phyloP scores from a whole-genome alignment of 2,113 vertebrate species.

The Myrmecobius fasciatus region DNA sequence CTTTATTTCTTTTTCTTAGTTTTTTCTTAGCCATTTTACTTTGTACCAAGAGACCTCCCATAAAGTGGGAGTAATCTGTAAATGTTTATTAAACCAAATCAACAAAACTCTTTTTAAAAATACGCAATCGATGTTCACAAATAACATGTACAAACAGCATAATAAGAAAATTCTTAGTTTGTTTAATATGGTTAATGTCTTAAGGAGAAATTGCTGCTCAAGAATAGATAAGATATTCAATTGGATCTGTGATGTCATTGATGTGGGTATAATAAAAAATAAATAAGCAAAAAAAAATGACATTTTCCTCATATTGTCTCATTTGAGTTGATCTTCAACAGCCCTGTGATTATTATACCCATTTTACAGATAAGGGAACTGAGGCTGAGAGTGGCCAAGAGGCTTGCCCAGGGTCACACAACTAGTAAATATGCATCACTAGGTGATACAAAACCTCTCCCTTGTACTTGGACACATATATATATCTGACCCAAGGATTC shows the following conservation, averaged over 20 bases:
- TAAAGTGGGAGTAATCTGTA: background rate
- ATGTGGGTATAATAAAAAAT: background rate
- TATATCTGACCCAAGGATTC: background rate
- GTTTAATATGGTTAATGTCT: background rate
- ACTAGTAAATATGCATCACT: background rate
- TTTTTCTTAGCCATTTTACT: background rate
- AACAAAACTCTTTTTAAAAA: background rate
- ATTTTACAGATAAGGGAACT: background rate
- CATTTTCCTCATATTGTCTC: background rate
- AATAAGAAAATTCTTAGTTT: background rate
- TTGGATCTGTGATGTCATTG: background rate
- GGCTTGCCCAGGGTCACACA: background rate
- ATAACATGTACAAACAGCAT: background rate
- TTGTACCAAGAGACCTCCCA: background rate
- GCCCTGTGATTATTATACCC: background rate
- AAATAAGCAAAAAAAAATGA: background rate
- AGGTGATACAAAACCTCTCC: background rate
- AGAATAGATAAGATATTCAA: background rate
- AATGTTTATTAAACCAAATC: background rate
- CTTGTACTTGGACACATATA: background rate
- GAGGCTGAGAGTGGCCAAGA: background rate
- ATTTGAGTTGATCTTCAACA: background rate
- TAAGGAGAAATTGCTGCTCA: background rate
- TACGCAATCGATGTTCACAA: background rate
- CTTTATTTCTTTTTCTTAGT: background rate